Evolutionary conservation across 2,888 invertebrate species (phyloP), one percentile per base, ranked within the genome.

Genomic region (Chelonus formosanus): DNA sequence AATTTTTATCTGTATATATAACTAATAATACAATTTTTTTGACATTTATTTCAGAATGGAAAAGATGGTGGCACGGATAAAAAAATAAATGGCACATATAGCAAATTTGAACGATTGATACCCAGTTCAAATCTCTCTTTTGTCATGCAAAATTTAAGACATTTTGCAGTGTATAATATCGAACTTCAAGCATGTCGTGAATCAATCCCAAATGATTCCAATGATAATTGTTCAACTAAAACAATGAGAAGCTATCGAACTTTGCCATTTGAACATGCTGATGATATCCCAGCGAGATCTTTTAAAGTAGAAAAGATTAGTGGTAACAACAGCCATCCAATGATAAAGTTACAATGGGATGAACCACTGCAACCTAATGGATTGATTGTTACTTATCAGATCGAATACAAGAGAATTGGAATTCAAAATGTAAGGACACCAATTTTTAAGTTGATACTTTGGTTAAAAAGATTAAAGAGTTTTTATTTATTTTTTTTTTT

Each of bases 281-380:
- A 84, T 63, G 76, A 82, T 55, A 84, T 84, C 67, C 81, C 82
- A 0, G 55, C 70, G 3, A 74, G 77, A 8, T 75, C 77, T 3
- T 80, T 84, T 53, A 72, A 72, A 53, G 36, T 77, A 4, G 71
- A 63, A 4, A 74, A 70, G 44, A 72, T 75, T 31, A 73, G 77
- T 5, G 78, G 78, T 35, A 83, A 81, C 67, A 78, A 78, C 58
- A 88, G 85, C 69, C 76, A 83, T 32, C 88, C 88, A 1, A 87
- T 87, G 73, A 89, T 93, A 8, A 89, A 89, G 55, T 85, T 95
- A 3, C 87, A 86, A 35, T 98, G 98, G 98, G 86, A 88, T 3
- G 91, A 92, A 73, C 97, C 98, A 0, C 74, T 80, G 32, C 86
- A 90, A 70, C 97, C 98, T 0, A 98, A 98, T 83, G 96, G 98